Evolutionary conservation across 2,113 vertebrate species (phyloP).

Genomic region (Platysternon megacephalum): DNA sequence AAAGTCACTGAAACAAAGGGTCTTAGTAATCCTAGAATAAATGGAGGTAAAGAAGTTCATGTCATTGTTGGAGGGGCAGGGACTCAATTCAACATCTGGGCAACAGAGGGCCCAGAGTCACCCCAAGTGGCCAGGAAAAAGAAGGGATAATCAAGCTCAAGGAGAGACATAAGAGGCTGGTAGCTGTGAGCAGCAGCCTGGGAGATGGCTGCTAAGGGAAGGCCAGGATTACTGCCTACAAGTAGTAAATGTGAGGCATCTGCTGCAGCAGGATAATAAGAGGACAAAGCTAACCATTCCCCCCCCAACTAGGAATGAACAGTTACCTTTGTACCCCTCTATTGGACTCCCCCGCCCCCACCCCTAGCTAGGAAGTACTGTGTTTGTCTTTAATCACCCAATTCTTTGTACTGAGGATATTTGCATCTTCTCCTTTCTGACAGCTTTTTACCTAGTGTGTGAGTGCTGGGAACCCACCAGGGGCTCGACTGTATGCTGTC

Average conservation of each 20-base stretch:
- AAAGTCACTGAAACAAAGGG: not conserved
- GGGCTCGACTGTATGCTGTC: not conserved
- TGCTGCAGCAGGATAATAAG: not conserved
- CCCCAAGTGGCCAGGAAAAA: not conserved
- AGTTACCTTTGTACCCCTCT: not conserved
- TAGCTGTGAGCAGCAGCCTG: slow-evolving; percentile 27
- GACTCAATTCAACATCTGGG: not conserved
- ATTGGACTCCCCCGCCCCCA: not conserved
- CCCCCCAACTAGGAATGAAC: not conserved
- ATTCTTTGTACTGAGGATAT: not conserved
- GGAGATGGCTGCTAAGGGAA: slow-evolving; percentile 37
- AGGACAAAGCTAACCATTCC: slow-evolving; percentile 39
- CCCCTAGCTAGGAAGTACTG: not conserved
- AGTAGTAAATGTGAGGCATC: slow-evolving; percentile 43
- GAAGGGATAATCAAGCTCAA: not conserved
- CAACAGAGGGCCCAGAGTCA: not conserved
- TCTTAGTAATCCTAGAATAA: not conserved
- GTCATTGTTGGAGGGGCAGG: slow-evolving; percentile 1
- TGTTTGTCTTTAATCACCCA: not conserved
- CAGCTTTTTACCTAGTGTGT: not conserved
- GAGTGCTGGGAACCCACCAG: not conserved
- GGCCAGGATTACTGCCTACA: slow-evolving; percentile 4
- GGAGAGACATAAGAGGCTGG: not conserved
- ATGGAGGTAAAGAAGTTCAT: not conserved
- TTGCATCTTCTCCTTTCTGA: not conserved